Conservation (phyloP, 2,888 invertebrate species). For the Lasioglossum villosulum region DNA sequence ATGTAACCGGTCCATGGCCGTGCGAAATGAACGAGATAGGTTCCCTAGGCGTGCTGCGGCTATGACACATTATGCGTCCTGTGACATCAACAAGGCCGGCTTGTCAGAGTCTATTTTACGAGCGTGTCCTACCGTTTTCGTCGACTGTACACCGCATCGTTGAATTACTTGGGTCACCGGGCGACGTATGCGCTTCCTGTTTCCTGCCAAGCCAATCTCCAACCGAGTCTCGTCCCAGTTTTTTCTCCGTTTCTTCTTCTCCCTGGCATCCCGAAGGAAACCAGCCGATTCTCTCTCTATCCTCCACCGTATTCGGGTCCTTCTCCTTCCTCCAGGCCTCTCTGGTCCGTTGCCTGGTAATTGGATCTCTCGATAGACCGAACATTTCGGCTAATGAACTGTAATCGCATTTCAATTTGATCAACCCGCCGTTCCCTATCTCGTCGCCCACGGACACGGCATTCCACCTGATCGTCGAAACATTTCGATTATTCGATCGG, state of each 20-base stretch:
- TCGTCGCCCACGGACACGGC: conserved; percentile 30
- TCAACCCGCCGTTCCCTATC: conserved; percentile 44
- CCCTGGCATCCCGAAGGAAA: conserved; percentile 6
- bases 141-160: conserved; percentile 37
- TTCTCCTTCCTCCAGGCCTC: conserved; percentile 26
- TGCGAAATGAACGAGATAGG: background rate
- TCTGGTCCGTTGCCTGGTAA: conserved; percentile 43
- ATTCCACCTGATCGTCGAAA: conserved; percentile 29
- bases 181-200: conserved; percentile 48
- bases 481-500: conserved; percentile 41
- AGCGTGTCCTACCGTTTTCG: conserved; percentile 4
- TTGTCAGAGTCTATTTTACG: conserved; percentile 15
- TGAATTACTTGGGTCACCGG: conserved; percentile 59
- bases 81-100: conserved; percentile 2
- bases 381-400: conserved; percentile 66
- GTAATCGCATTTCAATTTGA: conserved; percentile 67
- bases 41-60: background rate
- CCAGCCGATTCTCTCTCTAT: conserved; percentile 23
- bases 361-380: conserved; percentile 64
- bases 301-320: background rate
- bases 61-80: conserved; percentile 3
- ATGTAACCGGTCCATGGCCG: background rate
- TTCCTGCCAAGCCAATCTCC: conserved; percentile 57
- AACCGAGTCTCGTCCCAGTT: conserved; percentile 37
- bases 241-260: conserved; percentile 30